These are phyloP conservation scores for Troides helena DNA, from an alignment of 2,888 invertebrate genomes.

Conservation along the genomic window DNA sequence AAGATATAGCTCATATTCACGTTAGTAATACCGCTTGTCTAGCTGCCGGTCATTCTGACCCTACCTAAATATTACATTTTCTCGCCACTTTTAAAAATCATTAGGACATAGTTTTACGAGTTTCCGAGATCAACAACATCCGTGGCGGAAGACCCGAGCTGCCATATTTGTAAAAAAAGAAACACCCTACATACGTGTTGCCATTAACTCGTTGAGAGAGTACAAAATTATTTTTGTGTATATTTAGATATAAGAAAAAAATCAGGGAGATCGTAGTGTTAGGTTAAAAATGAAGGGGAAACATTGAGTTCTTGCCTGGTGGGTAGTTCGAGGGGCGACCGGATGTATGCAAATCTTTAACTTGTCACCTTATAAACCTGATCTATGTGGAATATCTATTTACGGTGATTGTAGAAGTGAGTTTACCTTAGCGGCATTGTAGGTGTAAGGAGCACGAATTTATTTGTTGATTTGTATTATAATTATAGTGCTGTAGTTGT, in stretches of 20 bases:
- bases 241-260: slow-evolving; percentile 77
- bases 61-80: slow-evolving; percentile 24
- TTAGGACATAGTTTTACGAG: slow-evolving; percentile 37
- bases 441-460: slow-evolving; percentile 77
- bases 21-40: slow-evolving; percentile 25
- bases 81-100: slow-evolving; percentile 24
- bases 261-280: slow-evolving; percentile 76
- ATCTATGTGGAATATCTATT: slow-evolving; percentile 29
- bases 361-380: slow-evolving; percentile 35
- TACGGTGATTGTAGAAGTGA: slow-evolving; percentile 41
- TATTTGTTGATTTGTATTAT: slow-evolving; percentile 77
- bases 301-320: slow-evolving; percentile 71
- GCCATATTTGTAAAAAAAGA: slow-evolving; percentile 61
- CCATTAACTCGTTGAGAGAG: slow-evolving; percentile 77
- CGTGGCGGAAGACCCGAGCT: slow-evolving; percentile 61
- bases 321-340: slow-evolving; percentile 44
- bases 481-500: slow-evolving; percentile 64
- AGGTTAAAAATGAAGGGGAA: slow-evolving; percentile 58
- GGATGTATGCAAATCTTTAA: slow-evolving; percentile 33
- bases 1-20: slow-evolving; percentile 18
- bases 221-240: slow-evolving; percentile 81
- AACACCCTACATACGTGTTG: slow-evolving; percentile 53
- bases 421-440: slow-evolving; percentile 63
- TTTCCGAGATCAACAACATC: slow-evolving; percentile 34
- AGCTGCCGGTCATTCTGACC: slow-evolving; percentile 23